Evolutionary conservation across 2,797 vertebrate species (phyloP), one percentile per base, ranked within the genome.

Genomic region (Syndactyla subalaris): DNA sequence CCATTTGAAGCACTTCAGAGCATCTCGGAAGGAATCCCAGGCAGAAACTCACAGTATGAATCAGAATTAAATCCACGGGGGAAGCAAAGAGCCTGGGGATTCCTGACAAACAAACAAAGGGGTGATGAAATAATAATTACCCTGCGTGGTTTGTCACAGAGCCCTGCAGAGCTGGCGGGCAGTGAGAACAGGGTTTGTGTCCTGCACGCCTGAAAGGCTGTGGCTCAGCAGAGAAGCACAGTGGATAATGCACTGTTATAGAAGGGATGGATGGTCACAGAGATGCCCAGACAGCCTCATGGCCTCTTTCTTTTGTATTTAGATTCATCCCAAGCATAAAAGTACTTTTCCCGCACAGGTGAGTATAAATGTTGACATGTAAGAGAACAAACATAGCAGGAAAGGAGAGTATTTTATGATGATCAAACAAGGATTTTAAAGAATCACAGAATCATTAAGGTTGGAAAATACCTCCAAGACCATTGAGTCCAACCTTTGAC

Each of bases 121-220:
- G 66, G 57, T 55, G 49, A 45, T 49, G 51, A 88, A 92, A 91
- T 84, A 83, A 51, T 45, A 91, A 81, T 95, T 68, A 49, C 59
- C 27, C 34, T 57, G 23, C 5, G 41, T 8, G 58, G 79, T 7
- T 94, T 58, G 39, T 36, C 78, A 12, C 26, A 57, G 70, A 84
- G 57, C 41, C 65, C 85, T 65, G 49, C 52, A 57, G 67, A 34
- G 72, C 65, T 76, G 61, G 67, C 21, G 13, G 74, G 86, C 80
- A 63, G n/a, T 45, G 70, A 30, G 52, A 12, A 48, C 30, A 30
- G 22, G 36, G 46, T 20, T 92, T 1, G 1, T 17, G 59, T 14
- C 48, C 52, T 81, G n/a, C 13, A 2, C 32, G 51, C 32, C 54
- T 32, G 32, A 14, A 51, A 46, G 66, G 45, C 27, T 67, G 11